Evolutionary conservation across 2,113 vertebrate genomes (phyloP), one percentile per base, ranked within the genome.

Genomic region (Cyanistes caeruleus): DNA sequence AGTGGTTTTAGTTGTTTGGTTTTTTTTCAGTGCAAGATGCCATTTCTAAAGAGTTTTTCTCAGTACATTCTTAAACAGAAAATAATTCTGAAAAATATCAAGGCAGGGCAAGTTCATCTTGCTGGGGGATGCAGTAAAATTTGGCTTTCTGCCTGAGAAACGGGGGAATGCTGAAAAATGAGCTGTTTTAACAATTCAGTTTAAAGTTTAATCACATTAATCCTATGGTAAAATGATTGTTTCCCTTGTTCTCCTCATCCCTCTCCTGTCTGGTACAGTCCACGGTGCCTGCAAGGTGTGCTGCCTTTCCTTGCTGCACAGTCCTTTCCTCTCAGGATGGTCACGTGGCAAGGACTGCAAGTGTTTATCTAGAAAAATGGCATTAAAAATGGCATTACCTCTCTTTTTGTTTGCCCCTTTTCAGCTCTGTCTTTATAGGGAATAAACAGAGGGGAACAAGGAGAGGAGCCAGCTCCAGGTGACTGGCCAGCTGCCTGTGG

Each of bases 401-500:
- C 44, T 52, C 11, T 49, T 48, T 78, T 83, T 83, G 7, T 90
- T 90, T 65, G 11, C 60, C 46, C 0, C 4, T 87, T 95, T 94
- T 84, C 60, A 53, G 41, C 25, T 86, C 37, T 30, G 22, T n/a
- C 60, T 95, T 92, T 72, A 56, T 52, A 49, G 76, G 49, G 79
- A 68, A 35, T 75, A 93, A 78, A 48, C 68, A 72, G 82, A 74
- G 53, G 64, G 64, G 58, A 92, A 12, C 33, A 64, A 94, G 76
- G 49, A 94, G 52, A 78, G 89, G 49, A 93, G 90, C 83, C 90
- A 94, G 93, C 93, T 96, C 90, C 90, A 94, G 92, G 92, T 97
- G 92, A 96, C 93, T 94, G 93, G 92, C 90, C 88, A 95, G 96
- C 88, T 96, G 95, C 95, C 88, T 94, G 92, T 87, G 92, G 90